These are phyloP conservation scores for Tanytarsus gracilentus DNA, from an alignment of 2,888 invertebrate genomes.

Conservation along the genomic window DNA sequence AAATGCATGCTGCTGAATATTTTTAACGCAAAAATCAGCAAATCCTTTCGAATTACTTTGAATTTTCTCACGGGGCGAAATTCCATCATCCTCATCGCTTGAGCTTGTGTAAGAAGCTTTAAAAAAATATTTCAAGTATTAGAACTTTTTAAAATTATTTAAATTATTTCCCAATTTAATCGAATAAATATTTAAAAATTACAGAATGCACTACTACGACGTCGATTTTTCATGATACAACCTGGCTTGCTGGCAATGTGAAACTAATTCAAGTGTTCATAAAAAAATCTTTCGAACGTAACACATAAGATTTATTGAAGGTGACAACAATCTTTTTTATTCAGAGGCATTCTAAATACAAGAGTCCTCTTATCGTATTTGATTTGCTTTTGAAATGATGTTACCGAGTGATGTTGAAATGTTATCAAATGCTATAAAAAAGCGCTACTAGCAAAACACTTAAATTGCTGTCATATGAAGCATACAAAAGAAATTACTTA, in stretches of 20 bases:
- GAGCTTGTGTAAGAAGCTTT: slow-evolving; percentile 59
- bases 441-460: no score
- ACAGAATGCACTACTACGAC: slow-evolving; percentile 25
- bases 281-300: no score
- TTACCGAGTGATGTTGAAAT: no score
- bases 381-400: no score
- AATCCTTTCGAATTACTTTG: slow-evolving; percentile 78
- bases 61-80: slow-evolving; percentile 86
- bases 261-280: slow-evolving; percentile 2
- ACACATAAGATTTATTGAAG: no score
- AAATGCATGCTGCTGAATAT: slow-evolving; percentile 86
- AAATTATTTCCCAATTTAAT: neutral
- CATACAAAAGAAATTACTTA: no score
- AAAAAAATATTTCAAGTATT: slow-evolving; percentile 6
- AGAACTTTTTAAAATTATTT: neutral
- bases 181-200: neutral
- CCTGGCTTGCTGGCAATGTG: neutral
- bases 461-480: no score
- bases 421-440: no score
- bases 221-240: slow-evolving; percentile 17
- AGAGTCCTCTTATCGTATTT: no score
- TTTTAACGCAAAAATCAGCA: slow-evolving; percentile 88
- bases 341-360: no score
- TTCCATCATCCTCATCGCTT: slow-evolving; percentile 88
- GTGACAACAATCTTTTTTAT: no score